Evolutionary conservation across 2,797 vertebrate species (phyloP), one percentile per base, ranked within the genome.

Genomic region (Phaenicophaeus curvirostris): DNA sequence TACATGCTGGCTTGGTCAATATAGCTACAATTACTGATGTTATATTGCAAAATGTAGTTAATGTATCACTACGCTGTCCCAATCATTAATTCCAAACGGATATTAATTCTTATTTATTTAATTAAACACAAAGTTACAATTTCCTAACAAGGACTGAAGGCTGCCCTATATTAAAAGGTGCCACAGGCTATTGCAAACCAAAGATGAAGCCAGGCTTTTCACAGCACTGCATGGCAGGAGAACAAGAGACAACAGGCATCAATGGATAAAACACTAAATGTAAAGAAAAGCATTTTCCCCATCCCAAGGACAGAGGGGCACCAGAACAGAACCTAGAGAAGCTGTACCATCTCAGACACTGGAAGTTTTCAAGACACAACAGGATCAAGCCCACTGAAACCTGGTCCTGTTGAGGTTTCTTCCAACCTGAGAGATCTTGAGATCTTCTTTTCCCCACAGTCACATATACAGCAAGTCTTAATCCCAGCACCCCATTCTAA

Each of bases 41-140:
- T 85, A 15, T 30, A 89, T 53, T 90, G 82, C 67, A 71, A 89
- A 93, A 93, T 9, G 13, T 13, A 82, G 93, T 96, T 92, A 37
- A 95, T 92, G 73, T 5, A 87, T 67, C 91, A 48, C 81, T 89
- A 14, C 3, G 21, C 24, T 82, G 79, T 16, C 28, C 67, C 63
- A 48, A 58, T 17, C 28, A 5, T 68, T 82, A 87, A 90, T 77
- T 76, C 68, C 71, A 82, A 93, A 53, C 39, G 89, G 48, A 63
- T 79, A 82, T 33, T 65, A 2, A 50, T 82, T 94, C 93, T 84
- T 94, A 84, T 93, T 93, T 85, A 74, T 88, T 80, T 53, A 90
- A 95, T 93, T 94, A 94, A 90, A 59, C 74, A 89, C 78, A 27
- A 89, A 94, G 87, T 87, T 82, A 76, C 74, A 44, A 58, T 57